These are phyloP conservation scores for Liopterus haemorrhoidalis DNA, from an alignment of 2,888 invertebrate genomes.

Conservation along the genomic window DNA sequence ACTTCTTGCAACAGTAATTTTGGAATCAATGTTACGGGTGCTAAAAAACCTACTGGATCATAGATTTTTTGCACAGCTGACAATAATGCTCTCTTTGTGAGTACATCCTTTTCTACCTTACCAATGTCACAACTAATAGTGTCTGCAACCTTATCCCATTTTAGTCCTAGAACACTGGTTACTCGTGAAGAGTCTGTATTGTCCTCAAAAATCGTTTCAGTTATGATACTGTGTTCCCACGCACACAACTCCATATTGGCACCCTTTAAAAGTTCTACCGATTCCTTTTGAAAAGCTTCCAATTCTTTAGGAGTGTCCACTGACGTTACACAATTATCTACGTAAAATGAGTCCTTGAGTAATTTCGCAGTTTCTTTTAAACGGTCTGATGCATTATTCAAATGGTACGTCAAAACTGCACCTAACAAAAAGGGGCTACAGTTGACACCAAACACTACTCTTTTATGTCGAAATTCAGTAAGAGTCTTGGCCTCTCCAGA, in stretches of 20 bases:
- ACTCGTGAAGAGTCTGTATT: neutral
- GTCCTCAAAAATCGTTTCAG: neutral
- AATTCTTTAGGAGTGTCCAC: neutral
- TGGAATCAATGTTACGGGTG: slow-evolving; percentile 25
- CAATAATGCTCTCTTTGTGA: slow-evolving; percentile 12
- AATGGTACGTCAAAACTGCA: neutral
- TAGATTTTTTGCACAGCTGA: slow-evolving; percentile 26
- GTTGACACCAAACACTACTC: neutral
- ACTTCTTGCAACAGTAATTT: slow-evolving; percentile 30
- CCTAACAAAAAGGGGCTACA: neutral
- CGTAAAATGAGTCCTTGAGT: neutral
- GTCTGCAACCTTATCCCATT: neutral
- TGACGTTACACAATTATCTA: slow-evolving; percentile 3
- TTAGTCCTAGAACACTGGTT: neutral
- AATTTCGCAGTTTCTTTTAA: neutral
- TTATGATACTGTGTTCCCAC: neutral
- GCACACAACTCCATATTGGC: neutral
- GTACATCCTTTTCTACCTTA: too few relatives aligned
- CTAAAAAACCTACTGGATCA: slow-evolving; percentile 31
- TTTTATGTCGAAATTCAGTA: neutral
- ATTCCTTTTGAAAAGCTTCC: neutral
- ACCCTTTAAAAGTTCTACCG: neutral
- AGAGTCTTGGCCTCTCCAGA: neutral
- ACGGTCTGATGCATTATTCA: neutral
- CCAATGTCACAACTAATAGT: too few relatives aligned